Evolutionary conservation across 2,888 invertebrate genomes (phyloP), one percentile per base, ranked within the genome.

Genomic region (Shargacucullia verbasci): DNA sequence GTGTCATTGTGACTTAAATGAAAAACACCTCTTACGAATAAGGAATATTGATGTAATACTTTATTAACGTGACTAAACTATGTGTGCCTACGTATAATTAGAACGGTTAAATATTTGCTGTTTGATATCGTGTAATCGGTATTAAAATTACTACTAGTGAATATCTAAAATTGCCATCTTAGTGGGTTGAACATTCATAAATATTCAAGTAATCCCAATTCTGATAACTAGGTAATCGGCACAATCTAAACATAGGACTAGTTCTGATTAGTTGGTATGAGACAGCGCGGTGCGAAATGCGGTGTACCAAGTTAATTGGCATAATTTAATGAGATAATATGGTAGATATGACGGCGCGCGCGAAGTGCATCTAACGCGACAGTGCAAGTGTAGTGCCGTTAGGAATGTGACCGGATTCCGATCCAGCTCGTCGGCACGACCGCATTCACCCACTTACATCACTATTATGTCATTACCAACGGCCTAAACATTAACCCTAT

Each of bases 321-420:
- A 77, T 78, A 79, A 78, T 74, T 74, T 74, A 73, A 74, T 77
- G 66, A 67, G 76, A 78, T 75, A 70, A 68, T 60, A 64, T 70
- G 48, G 57, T 46, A 58, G 53, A 68, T 73, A 76, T 68, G 59
- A 59, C 61, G 54, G 6, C 69, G 67, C 73, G 72, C 60, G 70
- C 80, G 73, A 70, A 79, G 80, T 83, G 82, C 81, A 84, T 84
- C 79, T 81, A 84, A 82, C 75, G 79, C 83, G 83, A 81, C 84
- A 85, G 86, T 84, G 86, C 88, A 85, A 87, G 84, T 86, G 79
- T 34, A 68, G 59, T 80, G 80, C 88, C 86, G 89, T 87, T 90
- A 90, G 89, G 89, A 88, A 90, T 90, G 90, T 80, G 86, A 87
- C 89, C 88, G 87, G 90, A 91, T 89, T 91, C 87, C 89, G 66